Conservation (phyloP, 2,888 invertebrate genomes). For the Galerucella pusilla region DNA sequence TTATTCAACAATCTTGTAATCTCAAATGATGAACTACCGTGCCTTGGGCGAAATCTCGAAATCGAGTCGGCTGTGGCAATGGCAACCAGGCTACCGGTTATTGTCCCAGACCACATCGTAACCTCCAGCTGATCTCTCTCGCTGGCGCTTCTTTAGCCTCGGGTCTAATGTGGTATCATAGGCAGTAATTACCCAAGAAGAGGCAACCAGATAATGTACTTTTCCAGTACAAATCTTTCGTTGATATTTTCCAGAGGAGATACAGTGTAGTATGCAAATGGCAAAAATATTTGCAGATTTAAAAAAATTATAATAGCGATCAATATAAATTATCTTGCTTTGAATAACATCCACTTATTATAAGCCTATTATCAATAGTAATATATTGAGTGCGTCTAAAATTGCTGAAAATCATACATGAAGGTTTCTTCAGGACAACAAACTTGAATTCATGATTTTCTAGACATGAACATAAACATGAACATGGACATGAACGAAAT, state of each 20-base stretch:
- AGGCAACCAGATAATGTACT: conserved; percentile 70
- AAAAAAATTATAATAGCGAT: too few relatives aligned
- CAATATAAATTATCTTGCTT: too few relatives aligned
- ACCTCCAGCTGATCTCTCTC: conserved; percentile 1
- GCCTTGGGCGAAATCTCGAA: conserved; percentile 61
- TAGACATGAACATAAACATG: too few relatives aligned
- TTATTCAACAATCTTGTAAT: neutral
- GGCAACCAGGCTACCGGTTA: conserved; percentile 55
- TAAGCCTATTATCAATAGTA: too few relatives aligned
- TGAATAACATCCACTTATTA: too few relatives aligned
- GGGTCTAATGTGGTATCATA: conserved; percentile 69
- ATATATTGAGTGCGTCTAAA: too few relatives aligned
- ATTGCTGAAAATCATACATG: too few relatives aligned
- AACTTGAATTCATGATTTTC: too few relatives aligned
- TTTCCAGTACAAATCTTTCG: conserved; percentile 67
- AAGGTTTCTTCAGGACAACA: too few relatives aligned
- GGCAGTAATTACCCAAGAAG: conserved; percentile 68
- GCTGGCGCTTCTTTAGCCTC: conserved; percentile 49
- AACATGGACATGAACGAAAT: too few relatives aligned
- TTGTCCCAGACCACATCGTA: conserved; percentile 53
- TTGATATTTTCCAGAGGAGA: conserved; percentile 46
- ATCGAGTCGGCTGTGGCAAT: conserved; percentile 45
- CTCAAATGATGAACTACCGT: conserved; percentile 54
- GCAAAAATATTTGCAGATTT: too few relatives aligned
- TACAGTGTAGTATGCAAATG: conserved; percentile 19